These are phyloP conservation scores for Eubasilissa regina DNA, from an alignment of 1,140 invertebrate genomes.

Conservation along the genomic window DNA sequence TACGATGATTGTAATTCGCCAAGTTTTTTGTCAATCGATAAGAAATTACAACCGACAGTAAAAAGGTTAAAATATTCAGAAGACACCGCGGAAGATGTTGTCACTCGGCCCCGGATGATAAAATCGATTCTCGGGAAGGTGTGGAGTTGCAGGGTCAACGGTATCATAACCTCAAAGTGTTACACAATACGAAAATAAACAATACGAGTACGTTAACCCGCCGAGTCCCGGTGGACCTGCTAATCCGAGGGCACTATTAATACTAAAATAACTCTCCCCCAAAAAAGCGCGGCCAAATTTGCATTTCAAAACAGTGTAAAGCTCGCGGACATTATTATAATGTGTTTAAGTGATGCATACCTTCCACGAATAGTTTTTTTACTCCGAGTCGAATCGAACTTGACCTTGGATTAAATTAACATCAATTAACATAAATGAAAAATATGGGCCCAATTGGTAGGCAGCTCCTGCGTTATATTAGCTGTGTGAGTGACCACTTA, in stretches of 20 bases:
- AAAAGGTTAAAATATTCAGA: neutral
- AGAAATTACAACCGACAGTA: no score
- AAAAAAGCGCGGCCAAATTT: conserved; percentile 51
- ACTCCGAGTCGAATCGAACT: conserved; percentile 57
- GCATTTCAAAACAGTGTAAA: conserved; percentile 59
- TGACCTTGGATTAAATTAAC: conserved; percentile 61
- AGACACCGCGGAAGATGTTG: neutral
- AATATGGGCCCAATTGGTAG: conserved; percentile 58
- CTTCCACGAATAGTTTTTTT: conserved; percentile 53
- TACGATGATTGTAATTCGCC: no score
- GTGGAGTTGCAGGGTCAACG: conserved; percentile 18
- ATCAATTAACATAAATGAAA: conserved; percentile 61
- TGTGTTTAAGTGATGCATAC: conserved; percentile 55
- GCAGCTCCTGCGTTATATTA: conserved; percentile 33
- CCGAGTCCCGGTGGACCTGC: conserved; percentile 44
- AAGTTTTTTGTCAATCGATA: no score
- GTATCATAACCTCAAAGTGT: conserved; percentile 30
- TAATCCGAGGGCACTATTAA: conserved; percentile 40
- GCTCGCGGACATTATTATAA: conserved; percentile 53
- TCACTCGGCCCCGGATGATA: conserved; percentile 12
- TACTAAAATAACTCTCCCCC: conserved; percentile 47
- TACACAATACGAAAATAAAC: conserved; percentile 40
- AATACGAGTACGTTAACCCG: conserved; percentile 36
- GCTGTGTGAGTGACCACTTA: conserved; percentile 21
- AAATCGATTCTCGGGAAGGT: conserved; percentile 16